A percentile compares a stretch with the other conserved stretches of the same genome.
Conservation (phyloP, 1,140 invertebrate genomes). For the Hyposmocoma kahamanoa region DNA sequence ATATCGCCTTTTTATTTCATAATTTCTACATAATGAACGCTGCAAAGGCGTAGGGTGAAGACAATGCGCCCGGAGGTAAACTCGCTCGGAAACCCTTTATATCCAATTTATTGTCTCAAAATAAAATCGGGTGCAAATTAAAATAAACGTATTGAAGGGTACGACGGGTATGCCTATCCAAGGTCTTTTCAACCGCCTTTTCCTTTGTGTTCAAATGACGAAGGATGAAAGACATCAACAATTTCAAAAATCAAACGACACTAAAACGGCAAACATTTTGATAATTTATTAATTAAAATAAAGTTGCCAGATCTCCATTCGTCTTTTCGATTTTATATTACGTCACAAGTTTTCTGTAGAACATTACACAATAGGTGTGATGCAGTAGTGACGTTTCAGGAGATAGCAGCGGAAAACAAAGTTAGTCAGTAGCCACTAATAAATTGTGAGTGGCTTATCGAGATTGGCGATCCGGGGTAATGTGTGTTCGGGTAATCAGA, state of each 20-base stretch:
- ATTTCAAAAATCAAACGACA: neutral
- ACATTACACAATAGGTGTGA: too few species aligned
- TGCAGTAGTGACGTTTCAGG: too few species aligned
- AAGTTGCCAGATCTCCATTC: too few species aligned
- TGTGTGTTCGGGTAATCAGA: slow-evolving; percentile 57
- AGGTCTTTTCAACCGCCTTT: slow-evolving; percentile 21
- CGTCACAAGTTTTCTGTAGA: too few species aligned
- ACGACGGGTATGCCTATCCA: slow-evolving; percentile 27
- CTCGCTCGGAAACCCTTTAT: slow-evolving; percentile 67
- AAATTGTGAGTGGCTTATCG: slow-evolving; percentile 48
- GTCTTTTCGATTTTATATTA: too few species aligned
- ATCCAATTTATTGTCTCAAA: slow-evolving; percentile 67
- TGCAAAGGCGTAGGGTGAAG: slow-evolving; percentile 66
- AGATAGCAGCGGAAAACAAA: slow-evolving; percentile 27
- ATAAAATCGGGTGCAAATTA: slow-evolving; percentile 72
- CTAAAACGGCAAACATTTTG: too few species aligned
- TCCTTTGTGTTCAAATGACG: slow-evolving; percentile 20
- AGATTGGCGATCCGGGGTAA: slow-evolving; percentile 41
- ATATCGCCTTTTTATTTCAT: slow-evolving; percentile 70
- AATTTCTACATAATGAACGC: slow-evolving; percentile 63
- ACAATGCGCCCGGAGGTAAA: slow-evolving; percentile 70
- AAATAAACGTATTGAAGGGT: slow-evolving; percentile 53
- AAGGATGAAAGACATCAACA: too few species aligned
- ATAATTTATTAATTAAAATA: too few species aligned
- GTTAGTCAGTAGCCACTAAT: slow-evolving; percentile 34